Conservation (phyloP, 2,113 vertebrate species). For the Tiliqua scincoides region DNA sequence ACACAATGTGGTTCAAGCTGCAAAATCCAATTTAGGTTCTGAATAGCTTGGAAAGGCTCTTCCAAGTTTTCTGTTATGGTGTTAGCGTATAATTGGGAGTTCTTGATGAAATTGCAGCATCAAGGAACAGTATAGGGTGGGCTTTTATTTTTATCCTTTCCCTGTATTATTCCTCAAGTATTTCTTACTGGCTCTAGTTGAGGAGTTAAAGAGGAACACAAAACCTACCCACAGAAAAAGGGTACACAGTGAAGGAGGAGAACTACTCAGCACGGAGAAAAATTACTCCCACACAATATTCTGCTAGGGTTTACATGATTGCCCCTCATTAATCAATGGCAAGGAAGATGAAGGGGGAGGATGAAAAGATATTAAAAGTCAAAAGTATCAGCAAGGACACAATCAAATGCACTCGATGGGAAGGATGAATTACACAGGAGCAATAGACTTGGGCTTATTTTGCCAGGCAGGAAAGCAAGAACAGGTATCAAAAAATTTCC, state of each 20-base stretch:
- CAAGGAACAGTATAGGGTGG: conserved; percentile 9
- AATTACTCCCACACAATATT: conserved; percentile 2
- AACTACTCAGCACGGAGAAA: background rate
- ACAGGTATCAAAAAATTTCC: fast-evolving
- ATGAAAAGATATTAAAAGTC: conserved; percentile 2
- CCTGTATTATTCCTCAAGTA: background rate
- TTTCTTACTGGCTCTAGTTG: background rate
- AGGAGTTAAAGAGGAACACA: background rate
- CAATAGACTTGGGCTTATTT: background rate
- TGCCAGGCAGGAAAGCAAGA: background rate
- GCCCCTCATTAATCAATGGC: background rate
- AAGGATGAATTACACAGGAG: conserved; percentile 9
- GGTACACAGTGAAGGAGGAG: background rate
- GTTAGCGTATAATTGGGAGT: conserved; percentile 12
- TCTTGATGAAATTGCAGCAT: conserved; percentile 18
- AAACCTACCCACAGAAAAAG: background rate
- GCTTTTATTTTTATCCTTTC: background rate
- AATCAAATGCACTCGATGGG: background rate
- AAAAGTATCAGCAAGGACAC: background rate
- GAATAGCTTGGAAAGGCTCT: background rate
- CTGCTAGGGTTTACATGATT: conserved; percentile 8
- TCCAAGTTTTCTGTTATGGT: background rate
- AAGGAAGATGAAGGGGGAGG: background rate
- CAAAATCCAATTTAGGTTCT: conserved; percentile 30
- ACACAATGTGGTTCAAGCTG: background rate